Base-by-base conservation (phyloP, 2,113 vertebrate species). In the Telmatochromis brichardi region DNA sequence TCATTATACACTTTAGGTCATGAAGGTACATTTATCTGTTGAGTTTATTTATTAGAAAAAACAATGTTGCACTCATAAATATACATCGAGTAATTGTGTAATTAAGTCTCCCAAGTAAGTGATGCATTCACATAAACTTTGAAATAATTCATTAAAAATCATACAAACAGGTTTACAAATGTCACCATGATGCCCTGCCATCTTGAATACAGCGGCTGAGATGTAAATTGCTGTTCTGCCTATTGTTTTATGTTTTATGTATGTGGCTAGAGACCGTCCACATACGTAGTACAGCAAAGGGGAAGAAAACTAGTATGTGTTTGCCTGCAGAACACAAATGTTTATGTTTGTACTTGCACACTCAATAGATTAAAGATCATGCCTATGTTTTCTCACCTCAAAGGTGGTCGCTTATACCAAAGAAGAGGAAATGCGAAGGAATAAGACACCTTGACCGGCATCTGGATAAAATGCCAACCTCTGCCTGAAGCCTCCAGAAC, bases 211-310 rank as follows among this genome's bases (percentile, higher is more conserved):
- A 35, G 17, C 17, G 1, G 58, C 31, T 35, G 60, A 65, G 31
- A n/a, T 63, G 17, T 63, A 35, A 63, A 63, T 63, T 63, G 58
- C 58, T 35, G 6, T 35, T 65, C 0, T 65, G 60, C 9, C 60
- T n/a, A 35, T 3, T 35, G 17, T 65, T 35, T 65, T 65, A 35
- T 35, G 17, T 65, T 35, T 65, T 65, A 65, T n/a, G 60, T 65
- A n/a, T 65, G 17, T n/a, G 31, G 58, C 17, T 63, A 35, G 58
- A 65, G 31, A 65, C 17, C 1, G 6, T 1, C 60, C 31, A 5
- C 60, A 65, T 35, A 65, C 1, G 0, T 65, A 35, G 17, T n/a
- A 65, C 31, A 1, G 0, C 60, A 63, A 1, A 33, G 9, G 58
- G 58, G 9, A 63, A 63, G 58, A 63, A 19, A 63, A 63, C 58